Base-by-base conservation (phyloP, 2,888 invertebrate genomes). In the Litoditis marina region DNA sequence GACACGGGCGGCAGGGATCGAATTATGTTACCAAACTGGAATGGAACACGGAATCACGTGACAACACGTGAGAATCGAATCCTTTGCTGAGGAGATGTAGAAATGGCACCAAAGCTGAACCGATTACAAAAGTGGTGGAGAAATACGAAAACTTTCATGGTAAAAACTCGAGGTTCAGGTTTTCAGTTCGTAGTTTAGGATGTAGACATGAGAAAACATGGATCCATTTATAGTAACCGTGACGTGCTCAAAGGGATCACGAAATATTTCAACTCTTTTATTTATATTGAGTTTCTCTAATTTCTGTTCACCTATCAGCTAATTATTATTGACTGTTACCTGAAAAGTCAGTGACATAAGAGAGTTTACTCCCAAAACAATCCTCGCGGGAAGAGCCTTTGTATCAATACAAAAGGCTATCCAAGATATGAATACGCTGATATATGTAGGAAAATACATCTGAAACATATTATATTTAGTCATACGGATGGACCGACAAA, bases 361-460 rank as follows among this genome's bases (percentile, higher is more conserved):
- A 7, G 80, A 80, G 53, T 80, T 80, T 27, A 80, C 80, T 0
- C 79, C 77, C 8, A 80, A 66, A 6, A 78, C 76, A 47, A 80
- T 81, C 11, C 80, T 63, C 0, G 80, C 80, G 4, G 80, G 78
- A 1, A 80, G 69, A 8, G 80, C 78, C 55, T 72, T 73, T 3
- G 69, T 72, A 32, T 75, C 75, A n/a, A 75, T 75, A 54, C 76
- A 76, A 58, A 80, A 80, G 0, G 80, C 76, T 16, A 80, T 76
- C 77, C 77, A 80, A 16, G 78, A 77, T 34, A 80, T 74, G 67
- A 80, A 76, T 2, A 81, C 78, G 50, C 73, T 70, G 46, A 81
- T 73, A 58, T 80, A 81, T 6, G 76, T 78, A 1, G 80, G 80
- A 27, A 77, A 66, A 57, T 80, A 80, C 47, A 78, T 63, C 72